Evolutionary conservation across 2,888 invertebrate genomes (phyloP), one percentile per base, ranked within the genome.

Genomic region (Platynereis dumerilii): DNA sequence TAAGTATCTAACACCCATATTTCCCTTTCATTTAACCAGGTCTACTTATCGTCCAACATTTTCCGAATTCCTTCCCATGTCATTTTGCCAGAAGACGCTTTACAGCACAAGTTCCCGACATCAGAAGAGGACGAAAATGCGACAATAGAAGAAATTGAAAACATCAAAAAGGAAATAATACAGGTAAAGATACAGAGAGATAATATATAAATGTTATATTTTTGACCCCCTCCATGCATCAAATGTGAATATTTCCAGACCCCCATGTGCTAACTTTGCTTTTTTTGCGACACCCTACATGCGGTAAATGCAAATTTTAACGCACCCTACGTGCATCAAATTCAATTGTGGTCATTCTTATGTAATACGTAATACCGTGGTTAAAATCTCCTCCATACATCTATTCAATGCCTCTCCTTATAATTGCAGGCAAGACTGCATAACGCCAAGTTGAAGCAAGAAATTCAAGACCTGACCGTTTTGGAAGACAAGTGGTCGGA

Each of bases 401-500:
- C n/a, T n/a, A n/a, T n/a, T n/a, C n/a, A n/a, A n/a, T n/a, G n/a
- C n/a, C n/a, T n/a, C n/a, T n/a, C n/a, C n/a, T n/a, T n/a, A n/a
- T n/a, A n/a, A 10, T 48, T 48, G 5, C 22, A 48, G 48, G 22
- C 48, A 12, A 48, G 22, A 48, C 3, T 20, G 5, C 5, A 20
- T n/a, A 48, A 48, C 17, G 48, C 20, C 20, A n/a, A n/a, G 22
- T n/a, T 48, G 17, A 48, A 48, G n/a, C 48, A 48, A 48, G 48
- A 48, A 48, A 48, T 48, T n/a, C 20, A n/a, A 48, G 48, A 48
- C 22, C 17, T 48, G 22, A 22, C n/a, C 48, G 17, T 20, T 20
- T 20, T 48, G 48, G 22, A 48, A 20, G 48, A 48, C 17, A n/a
- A 48, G 17, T 48, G 48, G n/a, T 5, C n/a, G 12, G 34, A 34